Conservation (phyloP, 2,797 vertebrate genomes). For the Rhinatrema bivittatum region DNA sequence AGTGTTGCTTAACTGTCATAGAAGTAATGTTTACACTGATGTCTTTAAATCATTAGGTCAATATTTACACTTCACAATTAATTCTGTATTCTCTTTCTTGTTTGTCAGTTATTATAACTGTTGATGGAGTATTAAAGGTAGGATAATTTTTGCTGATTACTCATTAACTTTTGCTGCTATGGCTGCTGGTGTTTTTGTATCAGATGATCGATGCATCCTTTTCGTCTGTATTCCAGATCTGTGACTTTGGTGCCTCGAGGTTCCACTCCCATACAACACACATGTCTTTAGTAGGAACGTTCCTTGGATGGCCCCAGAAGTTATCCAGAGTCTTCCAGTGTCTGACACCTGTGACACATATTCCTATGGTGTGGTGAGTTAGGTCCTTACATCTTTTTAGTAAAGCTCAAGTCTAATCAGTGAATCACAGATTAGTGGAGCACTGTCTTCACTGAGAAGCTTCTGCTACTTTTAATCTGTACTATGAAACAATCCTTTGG, state of each 20-base stretch:
- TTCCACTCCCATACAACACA: constrained; percentile 95
- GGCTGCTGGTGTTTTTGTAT: constrained; percentile 4
- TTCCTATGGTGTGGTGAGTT: constrained; percentile 94
- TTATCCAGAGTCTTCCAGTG: constrained; percentile 94
- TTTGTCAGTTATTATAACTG: constrained; percentile 83
- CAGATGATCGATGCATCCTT: constrained; percentile 2
- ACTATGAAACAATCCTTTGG: no score
- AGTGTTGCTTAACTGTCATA: no score
- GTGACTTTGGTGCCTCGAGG: constrained; percentile 93
- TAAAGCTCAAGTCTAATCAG: accelerated
- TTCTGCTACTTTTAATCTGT: no score
- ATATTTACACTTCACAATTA: no score
- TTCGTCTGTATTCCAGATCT: constrained; percentile 65
- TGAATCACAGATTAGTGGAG: no score
- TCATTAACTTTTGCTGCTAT: neutral
- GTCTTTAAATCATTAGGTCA: no score
- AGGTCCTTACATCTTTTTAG: neutral
- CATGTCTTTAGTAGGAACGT: constrained; percentile 96
- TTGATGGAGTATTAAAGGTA: constrained; percentile 90
- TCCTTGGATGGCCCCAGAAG: constrained; percentile 98
- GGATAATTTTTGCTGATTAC: constrained; percentile 17
- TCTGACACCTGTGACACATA: constrained; percentile 96
- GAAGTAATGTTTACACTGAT: no score
- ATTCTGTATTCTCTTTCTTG: constrained; percentile 29
- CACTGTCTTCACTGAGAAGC: no score